phyloP scores from a whole-genome alignment of 2,113 vertebrate species.

The Oxygymnocypris stewartii region DNA sequence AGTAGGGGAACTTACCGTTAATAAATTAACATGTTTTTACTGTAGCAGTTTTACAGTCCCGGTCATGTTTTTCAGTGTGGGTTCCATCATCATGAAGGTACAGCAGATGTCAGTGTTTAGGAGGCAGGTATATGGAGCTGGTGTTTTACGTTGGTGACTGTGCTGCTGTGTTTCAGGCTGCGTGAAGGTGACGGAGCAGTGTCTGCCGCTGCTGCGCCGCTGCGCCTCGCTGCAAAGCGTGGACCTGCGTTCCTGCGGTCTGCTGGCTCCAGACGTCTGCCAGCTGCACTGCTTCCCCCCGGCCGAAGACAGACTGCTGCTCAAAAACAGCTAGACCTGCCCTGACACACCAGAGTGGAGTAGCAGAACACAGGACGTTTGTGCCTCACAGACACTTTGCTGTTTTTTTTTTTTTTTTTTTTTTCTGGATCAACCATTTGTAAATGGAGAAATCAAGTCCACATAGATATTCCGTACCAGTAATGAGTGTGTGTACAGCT shows the following conservation, averaged over 20 bases:
- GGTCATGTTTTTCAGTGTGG: too few relatives aligned
- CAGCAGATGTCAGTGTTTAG: too few relatives aligned
- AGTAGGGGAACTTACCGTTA: too few relatives aligned
- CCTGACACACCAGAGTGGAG: background rate
- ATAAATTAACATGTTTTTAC: too few relatives aligned
- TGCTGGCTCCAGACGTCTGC: constrained; percentile 79
- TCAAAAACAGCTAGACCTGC: constrained; percentile 84
- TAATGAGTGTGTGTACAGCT: constrained; percentile 67
- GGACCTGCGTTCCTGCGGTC: constrained; percentile 84
- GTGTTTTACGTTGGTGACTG: background rate
- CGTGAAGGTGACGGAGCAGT: constrained; percentile 86
- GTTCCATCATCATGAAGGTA: too few relatives aligned
- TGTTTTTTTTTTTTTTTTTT: constrained; percentile 5
- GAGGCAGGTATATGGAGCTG: too few relatives aligned
- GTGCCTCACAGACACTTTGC: background rate
- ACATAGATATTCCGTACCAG: constrained; percentile 75
- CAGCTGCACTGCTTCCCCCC: constrained; percentile 78
- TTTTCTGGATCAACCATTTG: constrained; percentile 37
- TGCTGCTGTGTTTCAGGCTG: constrained; percentile 72
- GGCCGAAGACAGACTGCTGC: constrained; percentile 83
- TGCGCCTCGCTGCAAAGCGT: constrained; percentile 81
- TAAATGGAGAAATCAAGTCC: constrained; percentile 56
- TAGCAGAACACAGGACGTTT: too few relatives aligned
- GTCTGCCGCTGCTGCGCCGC: constrained; percentile 80
- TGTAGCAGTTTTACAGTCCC: too few relatives aligned